phyloP scores from a whole-genome alignment of 2,888 invertebrate genomes.

The Gasteruption jaculator region DNA sequence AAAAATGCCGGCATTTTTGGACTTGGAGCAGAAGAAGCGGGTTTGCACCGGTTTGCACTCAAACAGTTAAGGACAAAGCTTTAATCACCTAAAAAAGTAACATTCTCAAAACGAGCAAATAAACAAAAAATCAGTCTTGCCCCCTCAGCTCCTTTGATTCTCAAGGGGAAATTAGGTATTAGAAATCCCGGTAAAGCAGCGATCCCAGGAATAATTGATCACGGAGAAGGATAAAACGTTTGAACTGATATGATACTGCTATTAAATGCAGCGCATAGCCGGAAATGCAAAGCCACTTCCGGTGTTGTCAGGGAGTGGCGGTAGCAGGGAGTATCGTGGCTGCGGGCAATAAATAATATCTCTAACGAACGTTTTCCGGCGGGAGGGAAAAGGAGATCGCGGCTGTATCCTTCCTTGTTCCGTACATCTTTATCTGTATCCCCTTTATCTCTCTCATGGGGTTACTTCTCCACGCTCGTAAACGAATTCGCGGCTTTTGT shows the following conservation, averaged over 20 bases:
- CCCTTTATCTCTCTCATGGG: slow-evolving; percentile 13
- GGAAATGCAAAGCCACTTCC: slow-evolving; percentile 18
- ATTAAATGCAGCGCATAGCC: slow-evolving; percentile 29
- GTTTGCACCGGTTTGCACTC: no score
- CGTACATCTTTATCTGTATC: slow-evolving; percentile 4
- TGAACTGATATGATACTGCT: no score
- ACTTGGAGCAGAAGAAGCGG: no score
- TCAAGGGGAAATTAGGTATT: no score
- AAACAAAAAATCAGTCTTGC: slow-evolving; percentile 5
- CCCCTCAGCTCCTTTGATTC: slow-evolving; percentile 2
- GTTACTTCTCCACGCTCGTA: slow-evolving; percentile 13
- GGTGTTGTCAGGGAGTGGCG: slow-evolving; percentile 4
- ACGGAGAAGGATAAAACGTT: no score
- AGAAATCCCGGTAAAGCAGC: slow-evolving; percentile 4
- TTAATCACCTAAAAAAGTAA: no score
- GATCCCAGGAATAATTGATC: no score
- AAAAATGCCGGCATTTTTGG: no score
- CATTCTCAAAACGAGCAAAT: neutral
- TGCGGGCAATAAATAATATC: slow-evolving; percentile 19
- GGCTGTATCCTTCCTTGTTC: neutral
- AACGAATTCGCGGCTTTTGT: slow-evolving; percentile 20
- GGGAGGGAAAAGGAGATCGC: neutral
- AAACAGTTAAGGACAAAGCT: no score
- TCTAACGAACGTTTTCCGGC: no score
- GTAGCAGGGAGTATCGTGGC: slow-evolving; percentile 17